phyloP scores from a whole-genome alignment of 2,888 invertebrate genomes.

The Rhogogaster chlorosoma region DNA sequence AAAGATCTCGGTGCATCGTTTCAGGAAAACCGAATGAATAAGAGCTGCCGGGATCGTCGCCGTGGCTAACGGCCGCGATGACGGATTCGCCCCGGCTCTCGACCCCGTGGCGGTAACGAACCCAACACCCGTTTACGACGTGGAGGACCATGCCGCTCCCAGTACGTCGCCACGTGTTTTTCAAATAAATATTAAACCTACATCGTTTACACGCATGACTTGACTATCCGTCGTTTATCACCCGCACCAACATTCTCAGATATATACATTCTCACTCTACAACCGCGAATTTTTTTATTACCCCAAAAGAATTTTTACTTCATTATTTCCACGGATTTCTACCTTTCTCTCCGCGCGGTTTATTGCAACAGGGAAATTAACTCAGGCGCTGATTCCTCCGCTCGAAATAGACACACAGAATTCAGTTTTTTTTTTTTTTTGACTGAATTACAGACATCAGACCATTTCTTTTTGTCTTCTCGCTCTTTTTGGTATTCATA shows the following conservation, averaged over 20 bases:
- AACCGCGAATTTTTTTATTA: constrained; percentile 8
- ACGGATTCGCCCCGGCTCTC: constrained; percentile 49
- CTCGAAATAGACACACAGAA: background rate
- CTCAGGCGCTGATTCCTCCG: background rate
- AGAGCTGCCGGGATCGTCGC: constrained; percentile 52
- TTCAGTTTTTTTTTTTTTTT: background rate
- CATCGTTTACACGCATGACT: constrained; percentile 33
- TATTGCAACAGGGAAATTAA: background rate
- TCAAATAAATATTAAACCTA: constrained; percentile 42
- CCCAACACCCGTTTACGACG: constrained; percentile 41
- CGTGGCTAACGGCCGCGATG: constrained; percentile 50
- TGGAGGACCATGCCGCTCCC: background rate
- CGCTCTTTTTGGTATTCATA: background rate
- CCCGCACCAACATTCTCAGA: background rate
- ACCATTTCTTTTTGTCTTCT: background rate
- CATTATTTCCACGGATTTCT: background rate
- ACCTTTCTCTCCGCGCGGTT: background rate
- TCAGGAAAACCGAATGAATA: background rate
- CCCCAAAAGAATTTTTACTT: background rate
- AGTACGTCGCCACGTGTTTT: constrained; percentile 37
- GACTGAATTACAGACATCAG: background rate
- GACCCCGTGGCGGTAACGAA: constrained; percentile 46
- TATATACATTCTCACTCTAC: background rate
- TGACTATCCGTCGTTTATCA: constrained; percentile 38
- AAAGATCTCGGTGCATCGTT: background rate